Percentiles rank a stretch among this genome's conserved stretches.
Conservation (phyloP, 2,888 invertebrate genomes). For the Parnassius glacialis region DNA sequence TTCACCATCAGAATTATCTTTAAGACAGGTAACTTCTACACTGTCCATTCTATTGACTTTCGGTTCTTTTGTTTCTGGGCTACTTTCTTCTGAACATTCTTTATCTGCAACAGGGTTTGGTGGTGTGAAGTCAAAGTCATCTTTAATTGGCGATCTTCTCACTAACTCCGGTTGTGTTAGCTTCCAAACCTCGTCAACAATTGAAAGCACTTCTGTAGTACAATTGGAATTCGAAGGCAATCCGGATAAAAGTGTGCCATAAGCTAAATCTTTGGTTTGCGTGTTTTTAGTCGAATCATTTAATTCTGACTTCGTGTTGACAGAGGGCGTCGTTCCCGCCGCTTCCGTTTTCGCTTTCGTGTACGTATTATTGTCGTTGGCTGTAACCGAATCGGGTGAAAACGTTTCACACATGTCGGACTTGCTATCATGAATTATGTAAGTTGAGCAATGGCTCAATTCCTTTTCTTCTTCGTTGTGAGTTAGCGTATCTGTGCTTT, state of each 20-base stretch:
- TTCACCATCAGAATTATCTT: slow-evolving; percentile 47
- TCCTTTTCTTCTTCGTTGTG: slow-evolving; percentile 67
- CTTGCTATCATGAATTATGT: slow-evolving; percentile 67
- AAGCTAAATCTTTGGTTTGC: slow-evolving; percentile 66
- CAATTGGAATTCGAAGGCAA: slow-evolving; percentile 68
- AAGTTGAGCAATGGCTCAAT: slow-evolving; percentile 64
- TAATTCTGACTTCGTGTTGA: slow-evolving; percentile 53
- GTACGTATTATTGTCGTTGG: slow-evolving; percentile 65
- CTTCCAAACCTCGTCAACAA: slow-evolving; percentile 59
- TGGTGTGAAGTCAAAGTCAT: slow-evolving; percentile 46
- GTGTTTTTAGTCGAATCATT: slow-evolving; percentile 63
- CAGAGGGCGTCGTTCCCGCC: slow-evolving; percentile 49
- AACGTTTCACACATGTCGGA: slow-evolving; percentile 65
- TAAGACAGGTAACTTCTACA: slow-evolving; percentile 61
- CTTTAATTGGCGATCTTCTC: slow-evolving; percentile 53
- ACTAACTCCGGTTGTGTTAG: slow-evolving; percentile 62
- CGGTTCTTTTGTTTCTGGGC: slow-evolving; percentile 49
- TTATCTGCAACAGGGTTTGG: slow-evolving; percentile 41
- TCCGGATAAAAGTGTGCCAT: slow-evolving; percentile 63
- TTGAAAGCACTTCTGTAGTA: slow-evolving; percentile 58
- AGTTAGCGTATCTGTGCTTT: slow-evolving; percentile 66
- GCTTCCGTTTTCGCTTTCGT: slow-evolving; percentile 63
- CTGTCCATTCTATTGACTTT: slow-evolving; percentile 64
- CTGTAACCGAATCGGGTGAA: slow-evolving; percentile 70
- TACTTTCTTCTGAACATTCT: slow-evolving; percentile 30